Evolutionary conservation across 1,140 invertebrate genomes (phyloP), one percentile per base, ranked within the genome.

Genomic region (Caenorhabditis latens): DNA sequence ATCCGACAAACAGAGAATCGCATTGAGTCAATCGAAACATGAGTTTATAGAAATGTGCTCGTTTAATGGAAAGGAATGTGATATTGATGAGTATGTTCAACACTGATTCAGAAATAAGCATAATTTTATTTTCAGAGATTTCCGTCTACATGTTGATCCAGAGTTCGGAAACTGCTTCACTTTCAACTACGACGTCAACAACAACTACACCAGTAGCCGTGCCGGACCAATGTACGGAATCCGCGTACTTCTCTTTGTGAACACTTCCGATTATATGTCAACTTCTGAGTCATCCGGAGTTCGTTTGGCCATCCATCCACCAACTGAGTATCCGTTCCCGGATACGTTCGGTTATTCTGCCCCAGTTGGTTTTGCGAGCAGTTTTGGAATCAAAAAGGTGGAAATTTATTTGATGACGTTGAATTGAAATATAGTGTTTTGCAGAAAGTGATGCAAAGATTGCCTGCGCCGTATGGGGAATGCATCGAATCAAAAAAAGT

Each of bases 161-260:
- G 86, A 87, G 63, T 89, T 89, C 58, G 88, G 88, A 42, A 89
- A 89, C 71, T 86, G 87, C 43, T 88, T 67, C 48, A 89, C 86
- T n/a, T 89, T 89, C 83, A 89, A 89, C 65, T 85, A 85, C 48
- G 86, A 89, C 21, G 67, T 83, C 4, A 86, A 75, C 40, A 87
- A 88, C 24, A 87, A 85, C 63, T 86, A 67, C 67, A 88, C 88
- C 2, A 88, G 86, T 48, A 86, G 67, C 32, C 67, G 88, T 13
- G 88, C 88, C 13, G 88, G 88, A 19, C 88, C 88, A 24, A 88
- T 88, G 86, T 89, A 88, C 82, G 88, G 88, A 87, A 87, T 88
- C 50, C 88, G 88, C 46, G 86, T 89, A 2, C 83, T 89, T n/a
- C 83, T 89, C 4, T 89, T 88, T 50, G 86, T 89, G 48, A 89